These are phyloP conservation scores for Malurus melanocephalus DNA, from an alignment of 2,113 vertebrate genomes.

Conservation along the genomic window DNA sequence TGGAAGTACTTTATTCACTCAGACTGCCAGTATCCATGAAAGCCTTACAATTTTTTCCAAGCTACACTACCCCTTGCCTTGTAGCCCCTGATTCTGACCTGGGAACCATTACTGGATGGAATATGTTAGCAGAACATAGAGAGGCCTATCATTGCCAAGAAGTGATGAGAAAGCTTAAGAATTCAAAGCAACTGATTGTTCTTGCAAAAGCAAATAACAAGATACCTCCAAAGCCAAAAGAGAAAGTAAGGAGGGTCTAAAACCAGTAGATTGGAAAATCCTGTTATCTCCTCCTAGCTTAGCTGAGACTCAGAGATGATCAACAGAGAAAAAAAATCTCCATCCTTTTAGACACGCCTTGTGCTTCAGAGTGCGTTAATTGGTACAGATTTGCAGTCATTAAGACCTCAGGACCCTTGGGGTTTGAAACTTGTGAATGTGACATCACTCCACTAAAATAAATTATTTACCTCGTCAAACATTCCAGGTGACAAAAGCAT, in stretches of 20 bases:
- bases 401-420: neutral
- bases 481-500: neutral
- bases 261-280: neutral
- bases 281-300: neutral
- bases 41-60: neutral
- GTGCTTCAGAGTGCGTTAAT: neutral
- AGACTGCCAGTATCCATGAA: neutral
- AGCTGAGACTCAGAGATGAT: neutral
- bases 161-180: neutral
- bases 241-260: neutral
- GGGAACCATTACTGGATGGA: neutral
- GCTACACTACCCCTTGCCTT: neutral
- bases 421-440: neutral
- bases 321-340: neutral
- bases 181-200: neutral
- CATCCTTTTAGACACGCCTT: neutral
- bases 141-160: accelerated
- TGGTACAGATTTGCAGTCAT: neutral
- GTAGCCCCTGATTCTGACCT: neutral
- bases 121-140: neutral
- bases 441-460: neutral
- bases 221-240: neutral
- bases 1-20: neutral
- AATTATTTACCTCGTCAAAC: neutral
- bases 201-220: neutral